Base-by-base conservation (phyloP, 2,888 invertebrate species). In the Drosophila fulvimacula region DNA sequence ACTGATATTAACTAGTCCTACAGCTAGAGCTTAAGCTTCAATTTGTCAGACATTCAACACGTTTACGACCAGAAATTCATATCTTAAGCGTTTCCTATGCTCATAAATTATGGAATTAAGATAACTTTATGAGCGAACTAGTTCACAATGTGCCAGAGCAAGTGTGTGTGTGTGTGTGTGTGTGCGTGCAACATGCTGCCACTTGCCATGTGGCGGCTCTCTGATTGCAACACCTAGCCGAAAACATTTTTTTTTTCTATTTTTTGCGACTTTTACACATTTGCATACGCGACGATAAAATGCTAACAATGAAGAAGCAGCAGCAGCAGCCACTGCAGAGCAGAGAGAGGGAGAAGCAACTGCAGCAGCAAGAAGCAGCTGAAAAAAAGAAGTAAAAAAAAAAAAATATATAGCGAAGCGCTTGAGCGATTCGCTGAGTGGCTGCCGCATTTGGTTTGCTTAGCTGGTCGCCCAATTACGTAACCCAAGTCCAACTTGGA, bases 391-490 rank as follows among this genome's bases (percentile, higher is more conserved):
- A 52, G 68, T n/a, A 39, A 39, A 30, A 41, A 44, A 62, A 55
- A 19, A 39, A 19, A 39, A 11, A 30, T 2, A 32, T 32, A 73
- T 66, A 69, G 61, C 74, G 82, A 75, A 82, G 75, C 85, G 85
- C 82, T 85, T 73, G 57, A 82, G 82, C 82, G 79, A 80, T 79
- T 70, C 81, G 70, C 76, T 69, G 74, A 74, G 77, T 74, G 77
- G 71, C 72, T 71, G 73, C 69, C 70, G 67, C 76, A 76, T 76
- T 76, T 76, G 76, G 76, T 73, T 65, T 66, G 76, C 69, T 69
- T 74, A 36, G 71, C 69, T 75, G 72, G 60, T 82, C 85, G 81
- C 78, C 81, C 74, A 75, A 83, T 88, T 88, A 85, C 86, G 85
- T 88, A 85, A 85, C 70, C 80, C 73, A 88, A 80, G 76, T 76